A percentile compares a stretch with the other conserved stretches of the same genome.
Conservation (phyloP, 2,888 invertebrate species). For the Gastrophysa polygoni region DNA sequence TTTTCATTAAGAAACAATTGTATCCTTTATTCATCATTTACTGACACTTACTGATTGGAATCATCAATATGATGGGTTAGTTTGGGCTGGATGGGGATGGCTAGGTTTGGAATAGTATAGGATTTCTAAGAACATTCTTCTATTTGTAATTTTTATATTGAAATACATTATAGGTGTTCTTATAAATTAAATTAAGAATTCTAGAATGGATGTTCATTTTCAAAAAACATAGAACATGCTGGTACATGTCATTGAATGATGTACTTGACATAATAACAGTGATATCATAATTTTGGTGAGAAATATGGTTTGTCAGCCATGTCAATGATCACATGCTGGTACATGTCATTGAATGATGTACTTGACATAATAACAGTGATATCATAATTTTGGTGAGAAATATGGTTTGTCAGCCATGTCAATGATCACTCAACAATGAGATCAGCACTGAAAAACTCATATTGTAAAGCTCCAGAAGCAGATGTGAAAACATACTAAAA, state of each 20-base stretch:
- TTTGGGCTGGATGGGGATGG: no score
- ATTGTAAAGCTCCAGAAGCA: no score
- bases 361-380: not conserved
- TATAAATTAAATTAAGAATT: no score
- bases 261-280: not conserved
- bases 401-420: not conserved
- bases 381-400: not conserved
- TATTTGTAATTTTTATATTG: no score
- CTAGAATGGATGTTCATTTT: no score
- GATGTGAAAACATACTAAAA: not conserved
- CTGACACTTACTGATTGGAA: not conserved
- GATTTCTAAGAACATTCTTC: no score
- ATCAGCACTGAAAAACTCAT: not conserved
- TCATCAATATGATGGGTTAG: not conserved
- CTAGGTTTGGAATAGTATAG: no score
- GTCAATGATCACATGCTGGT: no score
- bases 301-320: not conserved
- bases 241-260: no score
- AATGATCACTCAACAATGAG: not conserved
- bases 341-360: no score
- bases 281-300: not conserved
- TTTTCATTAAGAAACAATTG: slow-evolving; percentile 27
- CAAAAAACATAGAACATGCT: no score
- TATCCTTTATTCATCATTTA: slow-evolving; percentile 2
- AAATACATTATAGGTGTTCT: no score